Conservation (phyloP, 1,140 invertebrate species). For the Papilio polytes region DNA sequence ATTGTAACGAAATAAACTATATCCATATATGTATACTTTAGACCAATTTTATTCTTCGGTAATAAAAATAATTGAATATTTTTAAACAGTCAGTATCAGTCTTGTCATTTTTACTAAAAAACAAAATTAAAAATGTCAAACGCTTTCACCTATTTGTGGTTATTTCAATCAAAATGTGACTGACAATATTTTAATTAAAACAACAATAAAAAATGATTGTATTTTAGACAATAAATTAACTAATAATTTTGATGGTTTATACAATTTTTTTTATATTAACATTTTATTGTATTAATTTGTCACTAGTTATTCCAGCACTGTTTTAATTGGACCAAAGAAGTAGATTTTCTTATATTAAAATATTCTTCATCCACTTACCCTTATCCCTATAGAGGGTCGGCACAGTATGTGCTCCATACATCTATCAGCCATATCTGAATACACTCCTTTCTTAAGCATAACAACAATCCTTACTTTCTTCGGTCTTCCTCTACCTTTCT, state of each 20-base stretch:
- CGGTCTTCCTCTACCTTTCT: too few relatives aligned
- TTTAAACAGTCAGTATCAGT: not conserved
- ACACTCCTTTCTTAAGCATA: too few relatives aligned
- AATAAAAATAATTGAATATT: not conserved
- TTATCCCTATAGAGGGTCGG: too few relatives aligned
- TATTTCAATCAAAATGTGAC: conserved; percentile 58
- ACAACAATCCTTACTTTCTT: too few relatives aligned
- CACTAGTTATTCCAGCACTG: conserved; percentile 26
- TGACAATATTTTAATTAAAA: conserved; percentile 64
- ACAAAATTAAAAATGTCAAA: not conserved
- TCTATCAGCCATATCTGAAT: too few relatives aligned
- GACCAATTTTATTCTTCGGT: not conserved
- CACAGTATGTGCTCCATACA: too few relatives aligned
- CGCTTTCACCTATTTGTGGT: conserved; percentile 19
- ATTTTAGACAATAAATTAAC: conserved; percentile 31
- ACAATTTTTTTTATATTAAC: too few relatives aligned
- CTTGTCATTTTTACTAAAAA: not conserved
- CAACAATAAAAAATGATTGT: conserved; percentile 2
- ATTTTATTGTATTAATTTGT: not conserved
- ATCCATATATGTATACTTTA: not conserved
- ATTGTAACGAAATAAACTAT: not conserved
- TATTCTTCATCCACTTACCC: too few relatives aligned
- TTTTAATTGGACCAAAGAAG: conserved; percentile 24
- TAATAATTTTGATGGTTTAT: not conserved
- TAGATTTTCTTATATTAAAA: not conserved